A percentile compares a stretch with the other conserved stretches of the same genome.
phyloP scores from a whole-genome alignment of 92 coral and sea anemone genomes.

The Chrysogorgia sp. region DNA sequence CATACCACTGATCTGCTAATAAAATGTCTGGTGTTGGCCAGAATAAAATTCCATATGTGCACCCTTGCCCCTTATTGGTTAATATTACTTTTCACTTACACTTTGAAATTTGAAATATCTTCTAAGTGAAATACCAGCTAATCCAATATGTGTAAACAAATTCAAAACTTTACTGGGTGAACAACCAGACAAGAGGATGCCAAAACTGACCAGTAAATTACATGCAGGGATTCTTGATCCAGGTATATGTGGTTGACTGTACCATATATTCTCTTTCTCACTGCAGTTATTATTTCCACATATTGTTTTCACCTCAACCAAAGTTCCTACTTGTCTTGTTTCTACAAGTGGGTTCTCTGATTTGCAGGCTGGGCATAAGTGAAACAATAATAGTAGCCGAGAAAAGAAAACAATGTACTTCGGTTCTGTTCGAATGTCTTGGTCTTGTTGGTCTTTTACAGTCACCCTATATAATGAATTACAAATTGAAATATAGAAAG shows the following conservation, averaged over 20 bases:
- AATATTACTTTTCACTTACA: neutral
- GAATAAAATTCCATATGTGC: too few species aligned
- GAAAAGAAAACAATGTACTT: conserved; percentile 48
- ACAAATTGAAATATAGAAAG: too few species aligned
- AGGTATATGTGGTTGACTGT: conserved; percentile 54
- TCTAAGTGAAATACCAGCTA: conserved; percentile 43
- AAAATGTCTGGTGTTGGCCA: too few species aligned
- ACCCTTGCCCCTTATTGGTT: too few species aligned
- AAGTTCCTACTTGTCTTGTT: conserved; percentile 12
- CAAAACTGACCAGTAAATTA: conserved; percentile 31
- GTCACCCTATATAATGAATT: too few species aligned
- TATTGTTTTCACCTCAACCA: conserved; percentile 10
- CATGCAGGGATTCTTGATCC: too few species aligned
- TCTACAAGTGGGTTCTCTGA: conserved; percentile 9
- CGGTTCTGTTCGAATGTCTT: conserved; percentile 47
- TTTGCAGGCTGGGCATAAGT: conserved; percentile 40
- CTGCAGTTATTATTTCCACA: conserved; percentile 44
- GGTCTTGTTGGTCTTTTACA: too few species aligned
- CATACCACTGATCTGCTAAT: too few species aligned
- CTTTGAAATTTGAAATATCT: too few species aligned
- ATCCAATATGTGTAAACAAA: conserved; percentile 17
- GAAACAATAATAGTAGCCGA: conserved; percentile 42
- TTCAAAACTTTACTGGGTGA: conserved; percentile 29
- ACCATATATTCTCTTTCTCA: conserved; percentile 27
- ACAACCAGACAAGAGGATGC: conserved; percentile 35